Percentiles rank a stretch among this genome's conserved stretches.
phyloP scores from a whole-genome alignment of 2,888 invertebrate species.

The Opisthograptis luteolata region DNA sequence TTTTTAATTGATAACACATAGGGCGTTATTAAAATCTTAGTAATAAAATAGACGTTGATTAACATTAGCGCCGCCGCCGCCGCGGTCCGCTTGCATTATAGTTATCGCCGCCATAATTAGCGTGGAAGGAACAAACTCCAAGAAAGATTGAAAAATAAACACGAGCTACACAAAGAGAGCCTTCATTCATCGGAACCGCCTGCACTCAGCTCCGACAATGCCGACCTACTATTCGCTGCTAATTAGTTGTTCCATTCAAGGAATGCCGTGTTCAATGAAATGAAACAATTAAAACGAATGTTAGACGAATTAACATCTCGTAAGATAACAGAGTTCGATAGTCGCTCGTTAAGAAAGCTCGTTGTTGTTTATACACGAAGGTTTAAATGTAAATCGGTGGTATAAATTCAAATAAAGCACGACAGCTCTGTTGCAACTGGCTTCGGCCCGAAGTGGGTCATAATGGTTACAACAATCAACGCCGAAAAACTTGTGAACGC shows the following conservation, averaged over 20 bases:
- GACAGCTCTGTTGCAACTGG: constrained; percentile 52
- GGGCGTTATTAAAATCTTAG: constrained; percentile 27
- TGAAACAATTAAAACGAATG: constrained; percentile 56
- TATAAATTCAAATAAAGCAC: constrained; percentile 59
- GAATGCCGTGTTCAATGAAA: constrained; percentile 61
- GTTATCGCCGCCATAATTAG: constrained; percentile 68
- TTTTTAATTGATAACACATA: not conserved
- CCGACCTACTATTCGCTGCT: constrained; percentile 70
- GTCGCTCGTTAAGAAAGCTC: constrained; percentile 27
- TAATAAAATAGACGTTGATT: constrained; percentile 53
- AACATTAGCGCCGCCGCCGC: constrained; percentile 41
- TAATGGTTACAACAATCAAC: constrained; percentile 74
- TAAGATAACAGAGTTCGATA: constrained; percentile 38
- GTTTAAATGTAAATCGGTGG: constrained; percentile 33
- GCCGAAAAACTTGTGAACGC: constrained; percentile 56
- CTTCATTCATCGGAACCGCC: constrained; percentile 68
- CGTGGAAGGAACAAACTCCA: constrained; percentile 50
- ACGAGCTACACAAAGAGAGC: constrained; percentile 69
- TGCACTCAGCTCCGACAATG: constrained; percentile 51
- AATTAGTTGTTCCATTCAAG: constrained; percentile 72
- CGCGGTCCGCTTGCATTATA: constrained; percentile 55
- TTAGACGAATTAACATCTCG: constrained; percentile 46
- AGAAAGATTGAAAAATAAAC: constrained; percentile 73
- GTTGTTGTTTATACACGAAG: constrained; percentile 24
- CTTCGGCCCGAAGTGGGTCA: constrained; percentile 64